Evolutionary conservation across 2,113 vertebrate species (phyloP).

Genomic region (Neotragus pygmaeus): DNA sequence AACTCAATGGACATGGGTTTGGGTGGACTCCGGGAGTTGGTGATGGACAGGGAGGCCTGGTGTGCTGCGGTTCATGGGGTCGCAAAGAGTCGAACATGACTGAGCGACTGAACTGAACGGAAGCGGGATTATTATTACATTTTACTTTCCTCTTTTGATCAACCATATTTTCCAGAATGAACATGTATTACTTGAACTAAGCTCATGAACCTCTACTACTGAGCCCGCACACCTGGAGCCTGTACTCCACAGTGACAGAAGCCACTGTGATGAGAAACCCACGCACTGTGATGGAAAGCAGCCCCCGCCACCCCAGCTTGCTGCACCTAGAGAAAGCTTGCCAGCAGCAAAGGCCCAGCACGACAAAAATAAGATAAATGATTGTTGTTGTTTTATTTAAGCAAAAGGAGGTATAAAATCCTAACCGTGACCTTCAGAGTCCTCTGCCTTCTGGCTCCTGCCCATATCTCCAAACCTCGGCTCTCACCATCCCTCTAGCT

Average conservation of each 20-base stretch:
- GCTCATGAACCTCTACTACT: neutral
- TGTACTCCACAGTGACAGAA: neutral
- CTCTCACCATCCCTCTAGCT: neutral
- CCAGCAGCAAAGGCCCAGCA: neutral
- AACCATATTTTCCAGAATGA: neutral
- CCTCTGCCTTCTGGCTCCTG: neutral
- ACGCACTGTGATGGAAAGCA: accelerated
- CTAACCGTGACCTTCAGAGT: neutral
- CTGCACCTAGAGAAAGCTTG: neutral
- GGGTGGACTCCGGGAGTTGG: neutral
- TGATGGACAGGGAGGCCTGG: neutral
- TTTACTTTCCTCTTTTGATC: neutral
- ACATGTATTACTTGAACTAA: neutral
- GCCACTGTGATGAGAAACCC: neutral
- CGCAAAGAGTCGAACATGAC: accelerated
- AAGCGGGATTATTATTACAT: neutral
- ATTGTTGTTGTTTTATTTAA: neutral
- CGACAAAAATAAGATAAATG: neutral
- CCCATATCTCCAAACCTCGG: neutral
- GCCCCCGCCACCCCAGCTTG: neutral
- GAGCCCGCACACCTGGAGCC: neutral
- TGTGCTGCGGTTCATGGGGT: accelerated
- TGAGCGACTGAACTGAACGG: neutral
- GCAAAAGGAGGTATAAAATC: neutral
- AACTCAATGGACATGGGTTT: neutral